A percentile compares a stretch with the other conserved stretches of the same genome.
Conservation (phyloP, 37 sponge, comb jelly and placozoan species). For the Diacarnus erythraeanus region DNA sequence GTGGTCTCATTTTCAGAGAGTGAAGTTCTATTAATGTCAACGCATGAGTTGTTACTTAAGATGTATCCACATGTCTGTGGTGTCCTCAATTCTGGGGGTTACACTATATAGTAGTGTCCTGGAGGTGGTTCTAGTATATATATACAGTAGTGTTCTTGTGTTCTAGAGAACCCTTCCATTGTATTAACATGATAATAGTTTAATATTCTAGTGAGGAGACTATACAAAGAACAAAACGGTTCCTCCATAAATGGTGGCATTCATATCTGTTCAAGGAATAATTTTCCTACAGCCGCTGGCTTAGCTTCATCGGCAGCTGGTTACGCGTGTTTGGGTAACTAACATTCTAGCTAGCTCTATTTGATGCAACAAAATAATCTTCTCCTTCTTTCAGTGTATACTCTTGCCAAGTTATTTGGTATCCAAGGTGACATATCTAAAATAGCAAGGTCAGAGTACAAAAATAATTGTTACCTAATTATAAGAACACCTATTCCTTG, state of each 20-base stretch:
- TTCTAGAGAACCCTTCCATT: too few species aligned
- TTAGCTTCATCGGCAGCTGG: conserved; percentile 99
- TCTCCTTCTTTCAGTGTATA: conserved; percentile 15
- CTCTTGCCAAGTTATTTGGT: conserved; percentile 41
- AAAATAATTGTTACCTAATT: not conserved
- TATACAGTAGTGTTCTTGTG: not conserved
- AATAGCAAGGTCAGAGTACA: conserved; percentile 74
- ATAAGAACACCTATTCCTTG: not conserved
- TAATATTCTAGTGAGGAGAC: conserved; percentile 28
- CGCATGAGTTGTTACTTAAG: too few species aligned
- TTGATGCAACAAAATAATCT: not conserved
- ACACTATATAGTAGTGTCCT: too few species aligned
- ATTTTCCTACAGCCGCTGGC: conserved; percentile 99
- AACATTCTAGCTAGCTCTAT: not conserved
- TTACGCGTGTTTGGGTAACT: conserved; percentile 90
- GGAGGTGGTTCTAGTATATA: not conserved
- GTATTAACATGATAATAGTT: not conserved
- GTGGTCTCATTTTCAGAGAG: too few species aligned
- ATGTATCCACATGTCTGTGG: too few species aligned
- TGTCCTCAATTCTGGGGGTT: too few species aligned
- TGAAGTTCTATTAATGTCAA: too few species aligned
- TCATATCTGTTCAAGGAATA: conserved; percentile 89
- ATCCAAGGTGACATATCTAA: conserved; percentile 76
- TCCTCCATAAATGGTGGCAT: conserved; percentile 14
- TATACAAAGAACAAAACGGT: conserved; percentile 15